Evolutionary conservation across 2,113 vertebrate genomes (phyloP), one percentile per base, ranked within the genome.

Genomic region (Vicugna pacos): DNA sequence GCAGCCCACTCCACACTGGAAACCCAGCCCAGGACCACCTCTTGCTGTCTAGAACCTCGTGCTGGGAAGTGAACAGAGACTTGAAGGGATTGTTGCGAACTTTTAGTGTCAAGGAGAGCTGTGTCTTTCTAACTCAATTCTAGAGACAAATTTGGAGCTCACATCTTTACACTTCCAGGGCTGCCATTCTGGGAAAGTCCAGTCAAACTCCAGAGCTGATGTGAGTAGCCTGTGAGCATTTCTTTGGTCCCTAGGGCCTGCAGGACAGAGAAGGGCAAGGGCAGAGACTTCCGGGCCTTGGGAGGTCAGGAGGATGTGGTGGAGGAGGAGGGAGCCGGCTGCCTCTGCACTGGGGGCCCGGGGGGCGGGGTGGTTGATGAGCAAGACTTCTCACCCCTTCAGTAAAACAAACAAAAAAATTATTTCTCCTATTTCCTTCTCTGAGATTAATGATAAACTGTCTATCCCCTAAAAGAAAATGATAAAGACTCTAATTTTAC

Each of bases 371-470:
- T 4, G 88, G 67, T 93, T 4, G 88, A 67, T 93, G 54, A 67
- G 46, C 28, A 38, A 92, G 94, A 70, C 80, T 92, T 93, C 79
- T 81, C 48, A 80, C 46, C 52, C 93, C 52, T 82, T 97, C 75
- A 85, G 98, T 98, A 97, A 98, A 98, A 98, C 94, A 96, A 98
- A 73, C 48, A 91, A 88, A 93, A 98, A 98, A 98, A 98, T 98
- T 97, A 98, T 98, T 98, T 97, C 98, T 98, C 89, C 98, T 88
- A 98, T 99, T 99, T 98, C 82, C 97, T 94, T 96, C 62, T 46
- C 97, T 12, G 65, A 99, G 99, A 99, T 99, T 98, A 98, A 98
- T 91, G 99, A 99, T 99, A 99, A 99, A 99, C 98, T 76, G 98
- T 98, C 99, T 98, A 98, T 99, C 99, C 99, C 98, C 98, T 98